Conservation (phyloP, 2,113 vertebrate genomes). For the Amphiprion ocellaris region DNA sequence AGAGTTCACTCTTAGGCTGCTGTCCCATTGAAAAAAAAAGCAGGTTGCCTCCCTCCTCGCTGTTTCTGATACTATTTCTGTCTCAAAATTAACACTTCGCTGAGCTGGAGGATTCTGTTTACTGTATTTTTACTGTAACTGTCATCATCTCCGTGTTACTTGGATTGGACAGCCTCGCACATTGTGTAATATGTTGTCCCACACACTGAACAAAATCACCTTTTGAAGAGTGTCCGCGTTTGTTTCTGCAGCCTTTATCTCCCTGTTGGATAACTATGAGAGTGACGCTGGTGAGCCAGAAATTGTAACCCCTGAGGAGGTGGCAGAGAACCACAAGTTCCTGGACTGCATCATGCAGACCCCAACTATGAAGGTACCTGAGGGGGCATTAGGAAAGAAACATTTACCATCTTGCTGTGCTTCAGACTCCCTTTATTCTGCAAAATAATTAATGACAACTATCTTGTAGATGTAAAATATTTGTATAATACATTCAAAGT, state of each 20-base stretch:
- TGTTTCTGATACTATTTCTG: background rate
- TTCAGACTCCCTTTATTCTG: background rate
- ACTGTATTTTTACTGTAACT: background rate
- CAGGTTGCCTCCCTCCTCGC: background rate
- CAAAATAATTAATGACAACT: background rate
- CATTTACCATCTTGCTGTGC: background rate
- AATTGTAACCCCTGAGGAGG: slow-evolving; percentile 86
- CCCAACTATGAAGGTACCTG: slow-evolving; percentile 85
- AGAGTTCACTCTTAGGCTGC: slow-evolving; percentile 23
- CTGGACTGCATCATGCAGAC: slow-evolving; percentile 83
- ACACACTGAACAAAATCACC: background rate
- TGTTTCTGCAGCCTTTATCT: slow-evolving; percentile 84
- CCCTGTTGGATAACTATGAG: slow-evolving; percentile 87
- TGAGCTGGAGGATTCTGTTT: slow-evolving; percentile 1
- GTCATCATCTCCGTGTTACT: background rate
- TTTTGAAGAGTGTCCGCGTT: slow-evolving; percentile 3
- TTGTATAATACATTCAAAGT: background rate
- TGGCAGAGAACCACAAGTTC: slow-evolving; percentile 86
- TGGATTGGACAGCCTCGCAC: background rate
- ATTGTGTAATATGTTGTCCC: background rate
- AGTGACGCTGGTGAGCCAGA: slow-evolving; percentile 85
- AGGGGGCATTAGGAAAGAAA: background rate
- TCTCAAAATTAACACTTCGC: background rate
- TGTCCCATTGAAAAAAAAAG: slow-evolving; percentile 4
- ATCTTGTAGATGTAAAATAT: background rate